Evolutionary conservation across 2,113 vertebrate species (phyloP).

Genomic region (Mesocricetus auratus): DNA sequence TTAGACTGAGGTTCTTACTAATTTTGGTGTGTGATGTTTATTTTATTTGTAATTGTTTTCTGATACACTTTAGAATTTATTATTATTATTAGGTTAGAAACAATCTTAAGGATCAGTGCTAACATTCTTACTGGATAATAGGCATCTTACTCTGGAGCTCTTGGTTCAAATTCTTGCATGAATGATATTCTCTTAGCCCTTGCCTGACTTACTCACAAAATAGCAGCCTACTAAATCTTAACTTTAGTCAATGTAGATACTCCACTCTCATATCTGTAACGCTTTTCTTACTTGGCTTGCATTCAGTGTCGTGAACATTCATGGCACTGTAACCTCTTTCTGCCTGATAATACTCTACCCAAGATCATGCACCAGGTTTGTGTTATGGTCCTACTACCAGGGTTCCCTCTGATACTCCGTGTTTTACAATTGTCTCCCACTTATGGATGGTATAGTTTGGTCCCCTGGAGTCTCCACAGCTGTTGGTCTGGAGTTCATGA

Average conservation of each 20-base stretch:
- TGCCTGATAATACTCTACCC: background rate
- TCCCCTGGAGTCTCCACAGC: too few relatives aligned
- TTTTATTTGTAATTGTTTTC: background rate
- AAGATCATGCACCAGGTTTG: too few relatives aligned
- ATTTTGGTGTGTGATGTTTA: background rate
- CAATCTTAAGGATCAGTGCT: background rate
- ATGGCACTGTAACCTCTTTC: background rate
- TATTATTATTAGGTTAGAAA: too few relatives aligned
- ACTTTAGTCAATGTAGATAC: background rate
- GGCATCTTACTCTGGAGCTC: background rate
- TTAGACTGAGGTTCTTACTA: background rate
- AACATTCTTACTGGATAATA: background rate
- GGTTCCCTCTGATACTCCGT: too few relatives aligned
- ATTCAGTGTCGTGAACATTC: constrained; percentile 24
- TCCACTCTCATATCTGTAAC: background rate
- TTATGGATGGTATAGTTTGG: too few relatives aligned
- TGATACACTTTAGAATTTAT: background rate
- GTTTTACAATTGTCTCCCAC: too few relatives aligned
- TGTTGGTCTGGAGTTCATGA: too few relatives aligned
- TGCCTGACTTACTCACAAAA: background rate
- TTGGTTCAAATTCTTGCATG: background rate
- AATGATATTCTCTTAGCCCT: background rate
- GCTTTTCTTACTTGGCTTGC: background rate
- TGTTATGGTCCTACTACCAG: too few relatives aligned
- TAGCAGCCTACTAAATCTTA: background rate